phyloP scores from a whole-genome alignment of 2,888 invertebrate genomes.

The Pseudanteris insignis region DNA sequence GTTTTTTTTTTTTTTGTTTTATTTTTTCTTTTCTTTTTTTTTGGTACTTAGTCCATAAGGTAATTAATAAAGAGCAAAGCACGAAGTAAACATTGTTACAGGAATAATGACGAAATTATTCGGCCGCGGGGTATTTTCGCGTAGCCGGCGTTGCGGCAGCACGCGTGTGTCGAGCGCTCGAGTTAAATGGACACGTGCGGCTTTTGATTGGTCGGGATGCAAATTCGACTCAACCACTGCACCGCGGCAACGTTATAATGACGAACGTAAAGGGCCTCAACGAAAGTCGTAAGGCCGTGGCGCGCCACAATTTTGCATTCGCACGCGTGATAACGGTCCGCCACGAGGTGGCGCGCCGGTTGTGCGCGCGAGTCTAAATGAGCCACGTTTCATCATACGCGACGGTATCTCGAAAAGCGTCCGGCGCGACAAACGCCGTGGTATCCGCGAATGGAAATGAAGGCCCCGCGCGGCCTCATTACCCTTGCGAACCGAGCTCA shows the following conservation, averaged over 20 bases:
- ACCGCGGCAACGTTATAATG: neutral
- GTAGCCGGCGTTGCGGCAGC: too few relatives aligned
- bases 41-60: too few relatives aligned
- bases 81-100: too few relatives aligned
- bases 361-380: constrained; percentile 13
- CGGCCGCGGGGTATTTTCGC: too few relatives aligned
- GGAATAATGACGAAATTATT: too few relatives aligned
- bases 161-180: too few relatives aligned
- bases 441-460: constrained; percentile 50
- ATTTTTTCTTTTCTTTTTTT: too few relatives aligned
- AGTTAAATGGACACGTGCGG: too few relatives aligned
- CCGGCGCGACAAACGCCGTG: constrained; percentile 39
- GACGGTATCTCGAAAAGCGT: constrained; percentile 30
- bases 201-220: constrained; percentile 1
- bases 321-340: constrained; percentile 17
- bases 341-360: neutral
- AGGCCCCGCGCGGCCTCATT: constrained; percentile 56
- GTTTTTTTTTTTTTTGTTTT: too few relatives aligned
- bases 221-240: neutral
- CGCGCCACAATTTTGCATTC: constrained; percentile 14
- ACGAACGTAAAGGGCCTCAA: constrained; percentile 3
- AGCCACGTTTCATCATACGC: constrained; percentile 38
- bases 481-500: constrained; percentile 60
- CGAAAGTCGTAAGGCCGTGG: constrained; percentile 8
- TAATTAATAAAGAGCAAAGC: too few relatives aligned